Conservation (phyloP, 2,888 invertebrate genomes). For the Athalia rosae region DNA sequence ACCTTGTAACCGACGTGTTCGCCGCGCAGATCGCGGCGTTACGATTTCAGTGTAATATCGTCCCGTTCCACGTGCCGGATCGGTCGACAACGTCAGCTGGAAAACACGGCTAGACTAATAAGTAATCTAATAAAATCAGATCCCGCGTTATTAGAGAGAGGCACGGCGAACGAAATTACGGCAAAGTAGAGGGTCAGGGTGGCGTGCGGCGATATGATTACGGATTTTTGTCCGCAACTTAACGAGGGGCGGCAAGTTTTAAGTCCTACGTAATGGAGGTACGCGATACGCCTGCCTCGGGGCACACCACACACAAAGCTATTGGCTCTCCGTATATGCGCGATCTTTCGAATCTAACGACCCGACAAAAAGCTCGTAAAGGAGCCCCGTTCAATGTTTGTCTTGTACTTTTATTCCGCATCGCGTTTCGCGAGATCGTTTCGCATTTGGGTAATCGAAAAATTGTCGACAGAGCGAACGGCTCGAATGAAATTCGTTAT, state of each 20-base stretch:
- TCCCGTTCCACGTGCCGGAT: constrained; percentile 5
- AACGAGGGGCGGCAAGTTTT: constrained; percentile 45
- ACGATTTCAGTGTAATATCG: background rate
- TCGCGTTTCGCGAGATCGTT: background rate
- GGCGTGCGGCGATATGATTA: constrained; percentile 43
- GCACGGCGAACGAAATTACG: constrained; percentile 5
- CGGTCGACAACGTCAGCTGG: background rate
- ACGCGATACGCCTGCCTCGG: constrained; percentile 36
- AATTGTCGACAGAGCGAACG: too few species aligned
- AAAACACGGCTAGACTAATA: background rate
- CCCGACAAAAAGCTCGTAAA: background rate
- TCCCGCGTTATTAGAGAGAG: constrained; percentile 28
- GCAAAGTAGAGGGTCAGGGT: constrained; percentile 38
- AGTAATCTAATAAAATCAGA: constrained; percentile 21
- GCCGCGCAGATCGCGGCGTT: background rate
- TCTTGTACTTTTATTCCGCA: background rate
- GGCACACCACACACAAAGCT: constrained; percentile 40
- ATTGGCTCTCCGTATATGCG: background rate
- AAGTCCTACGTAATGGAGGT: constrained; percentile 37
- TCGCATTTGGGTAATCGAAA: too few species aligned
- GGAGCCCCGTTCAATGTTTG: background rate
- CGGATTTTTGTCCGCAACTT: constrained; percentile 36
- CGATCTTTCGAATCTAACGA: constrained; percentile 26
- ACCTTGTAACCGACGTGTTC: background rate
- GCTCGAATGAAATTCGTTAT: too few species aligned